These are phyloP conservation scores for Portunus trituberculatus DNA, from an alignment of 1,140 invertebrate species.

Conservation along the genomic window DNA sequence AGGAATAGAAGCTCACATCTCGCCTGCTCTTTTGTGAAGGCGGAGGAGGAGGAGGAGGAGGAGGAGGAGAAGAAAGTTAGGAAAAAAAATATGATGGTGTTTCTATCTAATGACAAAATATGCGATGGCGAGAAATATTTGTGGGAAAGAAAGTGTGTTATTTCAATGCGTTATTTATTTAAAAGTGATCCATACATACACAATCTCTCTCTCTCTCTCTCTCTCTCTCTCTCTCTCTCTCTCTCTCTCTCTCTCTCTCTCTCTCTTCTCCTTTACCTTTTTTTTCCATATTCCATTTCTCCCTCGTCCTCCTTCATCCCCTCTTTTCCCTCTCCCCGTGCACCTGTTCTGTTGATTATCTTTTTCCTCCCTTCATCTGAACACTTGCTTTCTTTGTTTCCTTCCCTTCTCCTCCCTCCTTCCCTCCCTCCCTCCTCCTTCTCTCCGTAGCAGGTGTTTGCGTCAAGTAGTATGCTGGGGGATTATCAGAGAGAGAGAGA, in stretches of 20 bases:
- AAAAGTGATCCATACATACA: neutral
- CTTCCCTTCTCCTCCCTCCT: neutral
- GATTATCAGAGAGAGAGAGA: neutral
- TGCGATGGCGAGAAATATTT: neutral
- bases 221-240: neutral
- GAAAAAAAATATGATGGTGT: too few relatives aligned
- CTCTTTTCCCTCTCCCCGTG: neutral
- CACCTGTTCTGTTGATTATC: neutral
- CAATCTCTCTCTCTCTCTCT: neutral
- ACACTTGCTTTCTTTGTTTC: neutral
- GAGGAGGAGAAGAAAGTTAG: neutral
- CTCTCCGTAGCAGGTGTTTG: neutral
- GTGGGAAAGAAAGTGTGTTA: neutral
- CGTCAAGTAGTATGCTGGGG: neutral
- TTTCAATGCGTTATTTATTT: too few relatives aligned
- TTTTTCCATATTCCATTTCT: neutral
- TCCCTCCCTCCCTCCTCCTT: neutral
- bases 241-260: neutral
- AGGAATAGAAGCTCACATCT: neutral
- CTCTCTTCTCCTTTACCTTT: neutral
- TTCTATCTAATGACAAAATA: too few relatives aligned
- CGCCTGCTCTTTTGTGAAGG: conserved; percentile 7
- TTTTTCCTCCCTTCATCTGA: neutral
- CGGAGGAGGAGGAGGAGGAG: neutral
- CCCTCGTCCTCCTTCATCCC: neutral